Base-by-base conservation (phyloP, 2,797 vertebrate species). In the Melanotaenia pygmaea region DNA sequence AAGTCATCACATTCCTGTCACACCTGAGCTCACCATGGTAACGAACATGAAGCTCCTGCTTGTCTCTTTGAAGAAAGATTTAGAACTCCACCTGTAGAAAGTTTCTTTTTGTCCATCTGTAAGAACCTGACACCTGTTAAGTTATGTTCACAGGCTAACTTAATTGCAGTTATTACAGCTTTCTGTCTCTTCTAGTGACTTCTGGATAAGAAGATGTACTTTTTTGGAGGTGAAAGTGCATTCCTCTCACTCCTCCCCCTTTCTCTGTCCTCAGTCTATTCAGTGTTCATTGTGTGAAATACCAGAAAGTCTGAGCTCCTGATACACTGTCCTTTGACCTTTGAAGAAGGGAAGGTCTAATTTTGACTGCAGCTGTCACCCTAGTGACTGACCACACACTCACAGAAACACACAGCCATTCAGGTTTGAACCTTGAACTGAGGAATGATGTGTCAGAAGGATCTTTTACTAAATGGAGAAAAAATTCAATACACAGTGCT, bases 251-350 rank as follows among this genome's bases (percentile, higher is more conserved):
- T 53, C 63, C 71, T 2, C 63, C 57, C 45, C 60, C 22, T 51
- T 6, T 1, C 22, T 53, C 50, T 61, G 0, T 28, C 43, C 30
- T 59, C 72, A 59, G 61, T n/a, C n/a, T 62, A 24, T 54, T 83
- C 76, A 83, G 63, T 70, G 58, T 65, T 77, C 61, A 16, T 2
- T 7, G 79, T 89, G 90, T 86, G 86, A 94, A 90, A 92, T 90
- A 79, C 89, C 91, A 85, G 79, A 83, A 57, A 72, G 58, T 79
- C 86, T 59, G 70, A 81, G 54, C 81, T 74, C 59, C 85, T 65
- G 80, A 87, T 72, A 75, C 74, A 43, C 32, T 84, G 83, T 81
- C 89, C 88, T 81, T 50, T 87, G 83, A 89, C 89, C 86, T 87
- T 20, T 86, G 56, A 47, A 60, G 70, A 89, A 64, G 70, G 54